Base-by-base conservation (phyloP, 2,888 invertebrate genomes). In the Nasonia oneida region DNA sequence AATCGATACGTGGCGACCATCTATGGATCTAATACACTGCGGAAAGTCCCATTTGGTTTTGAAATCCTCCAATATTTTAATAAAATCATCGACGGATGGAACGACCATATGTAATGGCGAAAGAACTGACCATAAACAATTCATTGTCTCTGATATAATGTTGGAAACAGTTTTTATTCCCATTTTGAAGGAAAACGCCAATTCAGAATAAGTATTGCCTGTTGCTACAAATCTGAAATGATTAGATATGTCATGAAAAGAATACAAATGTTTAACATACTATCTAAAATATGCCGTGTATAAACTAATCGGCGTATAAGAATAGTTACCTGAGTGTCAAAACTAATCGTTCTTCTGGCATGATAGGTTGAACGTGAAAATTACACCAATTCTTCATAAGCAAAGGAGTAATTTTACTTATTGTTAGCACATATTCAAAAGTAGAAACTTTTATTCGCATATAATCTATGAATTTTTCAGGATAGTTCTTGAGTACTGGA, bases 1-100 rank as follows among this genome's bases (percentile, higher is more conserved):
- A 23, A 80, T 81, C 0, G 29, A 1, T 42, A 73, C 47, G 39
- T 81, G 81, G 12, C 61, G 33, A 1, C 53, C 81, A 61, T 81
- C 81, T 6, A 74, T 50, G 12, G 73, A 23, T 0, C 73, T 81
- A 33, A 79, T 53, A 53, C 86, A 86, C 42, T 84, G 80, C 15
- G 86, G 84, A 37, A 84, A 81, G n/a, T 14, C n/a, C 39, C 29
- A 73, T 57, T 23, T 71, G 0, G 0, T 39, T 53, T 76, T 18
- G 67, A 86, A 86, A 33, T 82, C 23, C 33, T 76, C 39, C 2
- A 81, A 78, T 37, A 86, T 86, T 71, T 84, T 71, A 15, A 70
- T 57, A 57, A 86, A 86, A 23, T 82, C 74, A 29, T 47, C 47
- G 18, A 33, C 39, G 47, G 71, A 39, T 29, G 84, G 86, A 74